Evolutionary conservation across 1,140 invertebrate species (phyloP), one percentile per base, ranked within the genome.

Genomic region (Tetragonula clypearis): DNA sequence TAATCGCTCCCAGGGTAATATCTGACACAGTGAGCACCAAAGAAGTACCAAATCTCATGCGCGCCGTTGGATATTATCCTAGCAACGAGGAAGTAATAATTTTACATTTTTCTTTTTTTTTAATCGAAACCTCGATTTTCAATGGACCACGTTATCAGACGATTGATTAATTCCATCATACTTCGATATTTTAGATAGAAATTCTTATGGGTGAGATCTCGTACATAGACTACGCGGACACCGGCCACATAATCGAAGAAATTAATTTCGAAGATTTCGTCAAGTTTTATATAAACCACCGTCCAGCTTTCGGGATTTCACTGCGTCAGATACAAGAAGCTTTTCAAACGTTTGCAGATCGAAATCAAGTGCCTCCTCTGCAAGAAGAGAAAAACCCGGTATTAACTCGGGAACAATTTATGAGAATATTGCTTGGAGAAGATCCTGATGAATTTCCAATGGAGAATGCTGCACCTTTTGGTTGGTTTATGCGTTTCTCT

Each of bases 1-100:
- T 96, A 1, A 96, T 95, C 69, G 95, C 95, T 4, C 95, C 95
- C 73, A 92, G 96, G 79, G 92, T 93, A 23, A 95, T 97, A 14
- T 95, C 95, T 2, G 95, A 96, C 49, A 95, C 93, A 76, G 96
- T 97, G 26, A 94, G 95, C 4, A 93, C 97, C 11, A 95, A 95
- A 49, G 96, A 97, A 88, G 93, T 98, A 75, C 96, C 97, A 19
- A 96, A 96, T 93, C 92, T 97, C 0, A 96, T 97, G 95, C 94
- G 97, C 86, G 96, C 97, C n/a, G 94, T 97, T 89, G 97, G 97
- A 79, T 97, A 95, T 93, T 97, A 96, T 92, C 97, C 96, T 9
- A 96, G 96, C 3, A 96, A 97, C 90, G 96, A 96, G 93, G 97
- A 97, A 95, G 97, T 96, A 85, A 83, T 2, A 17, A 66, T 78